Evolutionary conservation across 1,140 invertebrate species (phyloP), one percentile per base, ranked within the genome.

Genomic region (Mercenaria mercenaria): DNA sequence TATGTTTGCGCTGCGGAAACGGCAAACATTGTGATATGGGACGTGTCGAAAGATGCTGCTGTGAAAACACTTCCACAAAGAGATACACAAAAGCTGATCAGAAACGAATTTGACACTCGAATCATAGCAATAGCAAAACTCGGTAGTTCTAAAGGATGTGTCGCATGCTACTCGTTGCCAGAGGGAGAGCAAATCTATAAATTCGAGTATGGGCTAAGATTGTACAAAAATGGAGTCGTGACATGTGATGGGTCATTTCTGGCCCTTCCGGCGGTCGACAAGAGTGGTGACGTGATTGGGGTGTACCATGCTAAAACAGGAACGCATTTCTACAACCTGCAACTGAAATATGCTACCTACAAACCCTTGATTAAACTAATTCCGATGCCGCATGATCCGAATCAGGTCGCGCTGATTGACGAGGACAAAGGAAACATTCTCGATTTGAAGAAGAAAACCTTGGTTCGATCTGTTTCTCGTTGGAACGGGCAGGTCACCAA

Each of bases 11-110:
- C 98, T 0, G 98, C 98, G 0, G 99, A 99, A 95, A 99, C 98
- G 0, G 99, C 98, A 0, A 98, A 98, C 93, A 96, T 99, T 37
- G 95, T 99, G 0, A 97, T 99, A 37, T 99, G 99, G 99, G 98
- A 99, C 93, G 96, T 98, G n/a, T 96, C 97, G 50, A 98, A 97
- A 0, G 97, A 98, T 91, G 97, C 98, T 95, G 98, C 99, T 0
- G 43, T 93, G 39, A 95, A 96, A 97, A 98, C 93, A 97, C 86
- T 94, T 56, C 81, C 98, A 92, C 98, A 99, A 94, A 97, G 97
- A 15, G 97, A 98, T 8, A 97, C 99, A 8, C 97, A 98, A 88
- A 98, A 99, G 95, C 96, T 99, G 6, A 97, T 98, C 0, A 96
- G 99, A 8, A 97, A 99, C 91, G 98, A 98, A 92, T 97, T 98